Conservation (phyloP, 2,888 invertebrate species). For the Drosophila quasianomalipes region DNA sequence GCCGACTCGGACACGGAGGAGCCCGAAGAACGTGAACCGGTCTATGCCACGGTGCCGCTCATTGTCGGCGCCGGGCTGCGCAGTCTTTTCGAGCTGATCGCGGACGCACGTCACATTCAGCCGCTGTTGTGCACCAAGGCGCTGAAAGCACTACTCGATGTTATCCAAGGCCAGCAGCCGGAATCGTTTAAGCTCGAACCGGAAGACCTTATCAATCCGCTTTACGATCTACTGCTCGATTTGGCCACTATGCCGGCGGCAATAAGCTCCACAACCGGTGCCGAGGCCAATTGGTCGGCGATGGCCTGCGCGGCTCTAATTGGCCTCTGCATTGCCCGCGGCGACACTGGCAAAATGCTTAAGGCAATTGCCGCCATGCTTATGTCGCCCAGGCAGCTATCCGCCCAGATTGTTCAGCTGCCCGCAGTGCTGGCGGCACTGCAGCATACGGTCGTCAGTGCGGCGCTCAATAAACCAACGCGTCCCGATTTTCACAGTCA, state of each 20-base stretch:
- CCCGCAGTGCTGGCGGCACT: slow-evolving; percentile 93
- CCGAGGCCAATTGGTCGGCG: slow-evolving; percentile 91
- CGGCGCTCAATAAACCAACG: slow-evolving; percentile 92
- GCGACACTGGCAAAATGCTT: slow-evolving; percentile 95
- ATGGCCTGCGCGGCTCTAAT: slow-evolving; percentile 96
- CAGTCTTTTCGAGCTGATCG: slow-evolving; percentile 96
- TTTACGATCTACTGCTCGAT: slow-evolving; percentile 94
- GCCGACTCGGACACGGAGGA: slow-evolving; percentile 87
- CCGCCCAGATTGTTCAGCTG: slow-evolving; percentile 93
- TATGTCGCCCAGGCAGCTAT: slow-evolving; percentile 92
- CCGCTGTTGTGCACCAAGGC: slow-evolving; percentile 95
- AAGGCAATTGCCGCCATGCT: slow-evolving; percentile 94
- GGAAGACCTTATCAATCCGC: slow-evolving; percentile 89
- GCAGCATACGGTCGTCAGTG: slow-evolving; percentile 95
- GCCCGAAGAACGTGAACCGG: slow-evolving; percentile 86
- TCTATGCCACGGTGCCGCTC: slow-evolving; percentile 87
- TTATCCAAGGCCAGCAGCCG: slow-evolving; percentile 89
- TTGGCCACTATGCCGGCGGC: slow-evolving; percentile 90
- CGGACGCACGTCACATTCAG: slow-evolving; percentile 93
- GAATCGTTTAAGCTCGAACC: slow-evolving; percentile 85
- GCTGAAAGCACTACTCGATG: slow-evolving; percentile 94
- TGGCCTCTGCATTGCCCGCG: slow-evolving; percentile 95
- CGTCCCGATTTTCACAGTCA: slow-evolving; percentile 95
- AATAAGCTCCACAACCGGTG: slow-evolving; percentile 77
- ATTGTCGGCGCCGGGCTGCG: slow-evolving; percentile 93